Conservation (phyloP, 2,113 vertebrate species). For the Calonectris borealis region DNA sequence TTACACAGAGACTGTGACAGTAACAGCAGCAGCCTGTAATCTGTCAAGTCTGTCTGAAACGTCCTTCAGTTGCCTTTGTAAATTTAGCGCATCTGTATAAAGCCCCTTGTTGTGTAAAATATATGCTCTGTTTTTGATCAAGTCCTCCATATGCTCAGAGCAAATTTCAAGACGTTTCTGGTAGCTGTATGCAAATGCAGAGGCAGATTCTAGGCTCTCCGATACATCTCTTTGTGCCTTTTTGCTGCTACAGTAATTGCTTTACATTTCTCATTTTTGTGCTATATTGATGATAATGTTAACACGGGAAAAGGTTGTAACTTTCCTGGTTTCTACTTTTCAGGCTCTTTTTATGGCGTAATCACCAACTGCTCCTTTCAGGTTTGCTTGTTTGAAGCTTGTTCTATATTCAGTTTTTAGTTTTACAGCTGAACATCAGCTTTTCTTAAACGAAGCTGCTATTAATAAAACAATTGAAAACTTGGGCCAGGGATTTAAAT, state of each 20-base stretch:
- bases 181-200: slow-evolving; percentile 15
- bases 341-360: background rate
- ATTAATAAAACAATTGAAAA: slow-evolving; percentile 13
- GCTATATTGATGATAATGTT: background rate
- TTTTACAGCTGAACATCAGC: background rate
- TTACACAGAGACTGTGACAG: slow-evolving; percentile 47
- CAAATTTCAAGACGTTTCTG: slow-evolving; percentile 26
- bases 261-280: slow-evolving; percentile 37
- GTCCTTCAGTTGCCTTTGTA: slow-evolving; percentile 51
- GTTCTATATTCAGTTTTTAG: background rate
- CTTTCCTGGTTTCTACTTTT: background rate
- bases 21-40: slow-evolving; percentile 43
- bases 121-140: slow-evolving; percentile 13
- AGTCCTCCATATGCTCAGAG: background rate
- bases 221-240: background rate
- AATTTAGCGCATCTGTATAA: slow-evolving; percentile 30
- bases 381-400: background rate
- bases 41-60: slow-evolving; percentile 37
- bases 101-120: slow-evolving; percentile 35
- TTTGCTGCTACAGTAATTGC: slow-evolving; percentile 18
- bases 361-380: background rate
- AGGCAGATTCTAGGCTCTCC: background rate
- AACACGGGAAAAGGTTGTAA: background rate
- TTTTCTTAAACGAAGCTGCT: background rate
- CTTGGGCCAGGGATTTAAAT: background rate